Conservation (phyloP, 2,888 invertebrate genomes). For the Agrochola macilenta region DNA sequence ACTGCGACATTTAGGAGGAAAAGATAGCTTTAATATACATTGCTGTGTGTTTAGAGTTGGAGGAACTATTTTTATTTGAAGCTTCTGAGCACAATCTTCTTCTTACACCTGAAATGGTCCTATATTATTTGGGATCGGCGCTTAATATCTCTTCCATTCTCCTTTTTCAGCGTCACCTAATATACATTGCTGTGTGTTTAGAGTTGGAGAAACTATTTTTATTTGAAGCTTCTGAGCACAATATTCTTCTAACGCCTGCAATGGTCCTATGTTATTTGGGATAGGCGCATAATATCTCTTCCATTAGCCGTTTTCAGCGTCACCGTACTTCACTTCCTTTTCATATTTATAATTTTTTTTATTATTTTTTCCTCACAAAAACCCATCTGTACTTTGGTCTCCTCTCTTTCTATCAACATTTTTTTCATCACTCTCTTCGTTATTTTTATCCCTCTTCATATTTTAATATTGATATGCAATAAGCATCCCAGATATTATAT, state of each 20-base stretch:
- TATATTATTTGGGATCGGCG: neutral
- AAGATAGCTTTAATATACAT: constrained; percentile 22
- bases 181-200: constrained; percentile 37
- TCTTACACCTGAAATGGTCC: neutral
- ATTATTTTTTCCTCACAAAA: too few species aligned
- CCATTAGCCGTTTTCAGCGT: neutral
- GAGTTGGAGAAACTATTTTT: neutral
- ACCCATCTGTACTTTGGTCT: neutral
- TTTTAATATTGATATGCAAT: neutral
- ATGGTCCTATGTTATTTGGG: neutral
- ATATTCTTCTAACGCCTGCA: neutral
- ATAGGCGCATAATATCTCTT: neutral
- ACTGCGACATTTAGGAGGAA: neutral
- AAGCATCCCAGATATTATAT: neutral
- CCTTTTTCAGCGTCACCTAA: neutral
- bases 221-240: neutral
- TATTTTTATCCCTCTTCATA: neutral
- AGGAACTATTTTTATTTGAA: neutral
- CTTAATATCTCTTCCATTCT: neutral
- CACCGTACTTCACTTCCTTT: neutral
- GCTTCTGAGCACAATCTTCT: neutral
- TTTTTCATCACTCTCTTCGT: neutral
- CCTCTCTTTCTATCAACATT: neutral
- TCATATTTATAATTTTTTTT: too few species aligned
- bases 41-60: constrained; percentile 12